These are phyloP conservation scores for Itoplectis maculator DNA, from an alignment of 2,888 invertebrate genomes.

Conservation along the genomic window DNA sequence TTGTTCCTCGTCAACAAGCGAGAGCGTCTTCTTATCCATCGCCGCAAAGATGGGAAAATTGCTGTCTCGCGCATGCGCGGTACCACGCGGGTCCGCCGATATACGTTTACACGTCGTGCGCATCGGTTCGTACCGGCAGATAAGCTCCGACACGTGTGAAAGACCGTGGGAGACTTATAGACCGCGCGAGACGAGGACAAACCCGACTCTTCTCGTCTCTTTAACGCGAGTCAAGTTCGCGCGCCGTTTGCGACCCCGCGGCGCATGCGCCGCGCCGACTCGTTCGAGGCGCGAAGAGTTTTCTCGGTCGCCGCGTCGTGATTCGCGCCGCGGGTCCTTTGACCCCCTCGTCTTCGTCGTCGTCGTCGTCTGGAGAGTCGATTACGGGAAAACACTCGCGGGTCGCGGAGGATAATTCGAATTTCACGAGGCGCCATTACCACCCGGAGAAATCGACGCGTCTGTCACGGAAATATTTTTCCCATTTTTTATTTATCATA, in stretches of 20 bases:
- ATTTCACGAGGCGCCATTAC: background rate
- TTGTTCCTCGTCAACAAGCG: slow-evolving; percentile 47
- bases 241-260: slow-evolving; percentile 44
- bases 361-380: slow-evolving; percentile 35
- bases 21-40: slow-evolving; percentile 51
- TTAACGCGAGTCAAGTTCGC: slow-evolving; percentile 23
- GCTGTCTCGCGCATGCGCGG: slow-evolving; percentile 56
- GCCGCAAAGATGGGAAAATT: slow-evolving; percentile 66
- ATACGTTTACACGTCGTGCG: slow-evolving; percentile 15
- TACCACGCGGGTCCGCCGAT: slow-evolving; percentile 16
- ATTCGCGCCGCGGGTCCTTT: slow-evolving; percentile 53
- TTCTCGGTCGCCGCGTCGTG: slow-evolving; percentile 47
- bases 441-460: background rate
- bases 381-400: background rate
- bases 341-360: no score
- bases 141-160: slow-evolving; percentile 48
- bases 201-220: slow-evolving; percentile 61
- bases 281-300: slow-evolving; percentile 40
- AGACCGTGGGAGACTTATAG: slow-evolving; percentile 72
- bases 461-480: background rate
- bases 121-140: slow-evolving; percentile 10
- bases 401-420: background rate
- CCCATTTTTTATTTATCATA: no score
- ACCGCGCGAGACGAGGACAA: slow-evolving; percentile 56
- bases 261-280: slow-evolving; percentile 2